Percentiles rank a stretch among this genome's conserved stretches.
phyloP scores from a whole-genome alignment of 2,888 invertebrate genomes.

The Orthosia gracilis region DNA sequence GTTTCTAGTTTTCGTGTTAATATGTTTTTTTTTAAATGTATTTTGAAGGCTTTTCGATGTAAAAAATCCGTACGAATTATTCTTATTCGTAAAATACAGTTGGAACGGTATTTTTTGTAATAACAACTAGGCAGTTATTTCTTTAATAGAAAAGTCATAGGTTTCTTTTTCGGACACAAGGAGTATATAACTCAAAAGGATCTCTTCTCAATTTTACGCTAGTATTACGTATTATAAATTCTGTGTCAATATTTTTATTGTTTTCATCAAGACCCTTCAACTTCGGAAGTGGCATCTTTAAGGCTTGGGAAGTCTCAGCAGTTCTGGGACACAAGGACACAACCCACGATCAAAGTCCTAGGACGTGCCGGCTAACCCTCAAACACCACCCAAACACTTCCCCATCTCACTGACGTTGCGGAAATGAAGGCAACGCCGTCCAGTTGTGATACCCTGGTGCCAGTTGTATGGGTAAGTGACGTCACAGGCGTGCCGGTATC shows the following conservation, averaged over 20 bases:
- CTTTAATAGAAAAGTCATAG: neutral
- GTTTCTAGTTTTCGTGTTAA: neutral
- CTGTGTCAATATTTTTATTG: constrained; percentile 15
- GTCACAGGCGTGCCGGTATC: constrained; percentile 59
- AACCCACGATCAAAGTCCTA: neutral
- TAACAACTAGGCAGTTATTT: too few species aligned
- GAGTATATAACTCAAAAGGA: neutral
- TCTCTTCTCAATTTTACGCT: neutral
- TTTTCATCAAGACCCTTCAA: constrained; percentile 32
- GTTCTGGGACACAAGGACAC: neutral
- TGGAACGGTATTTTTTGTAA: constrained; percentile 1
- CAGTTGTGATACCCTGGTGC: constrained; percentile 54
- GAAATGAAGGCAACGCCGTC: constrained; percentile 58
- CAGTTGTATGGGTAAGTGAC: constrained; percentile 51
- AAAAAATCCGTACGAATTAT: neutral
- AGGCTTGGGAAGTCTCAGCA: neutral
- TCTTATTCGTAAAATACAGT: neutral
- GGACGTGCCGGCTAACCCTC: neutral
- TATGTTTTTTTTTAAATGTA: neutral
- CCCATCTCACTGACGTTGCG: constrained; percentile 37
- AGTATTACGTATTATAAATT: too few species aligned
- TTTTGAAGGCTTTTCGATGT: neutral
- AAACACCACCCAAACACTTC: neutral
- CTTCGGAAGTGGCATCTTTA: constrained; percentile 13
- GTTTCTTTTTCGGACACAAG: neutral